Evolutionary conservation across 2,113 vertebrate species (phyloP).

Genomic region (Natator depressus): DNA sequence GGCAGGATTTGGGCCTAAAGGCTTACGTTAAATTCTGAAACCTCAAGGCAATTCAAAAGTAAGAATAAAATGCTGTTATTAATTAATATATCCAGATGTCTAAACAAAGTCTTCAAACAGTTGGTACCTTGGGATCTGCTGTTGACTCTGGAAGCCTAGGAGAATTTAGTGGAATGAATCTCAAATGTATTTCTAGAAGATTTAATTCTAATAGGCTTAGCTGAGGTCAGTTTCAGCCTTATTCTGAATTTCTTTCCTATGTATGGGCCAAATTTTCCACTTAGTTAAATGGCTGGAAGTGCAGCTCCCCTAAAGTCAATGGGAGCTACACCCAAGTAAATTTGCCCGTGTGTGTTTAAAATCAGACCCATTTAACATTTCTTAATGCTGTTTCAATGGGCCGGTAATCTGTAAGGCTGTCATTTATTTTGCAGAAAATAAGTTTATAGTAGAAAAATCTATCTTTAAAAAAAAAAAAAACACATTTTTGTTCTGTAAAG

Average conservation of each 20-base stretch:
- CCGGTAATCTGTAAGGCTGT: neutral
- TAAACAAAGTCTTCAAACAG: neutral
- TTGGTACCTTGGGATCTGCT: neutral
- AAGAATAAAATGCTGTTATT: neutral
- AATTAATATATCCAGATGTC: neutral
- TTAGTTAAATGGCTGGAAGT: neutral
- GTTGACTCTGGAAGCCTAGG: neutral
- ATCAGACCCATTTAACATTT: neutral
- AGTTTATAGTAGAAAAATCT: neutral
- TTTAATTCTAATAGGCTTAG: neutral
- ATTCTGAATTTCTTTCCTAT: neutral
- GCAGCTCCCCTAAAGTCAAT: neutral
- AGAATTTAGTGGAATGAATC: neutral
- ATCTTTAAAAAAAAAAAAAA: neutral
- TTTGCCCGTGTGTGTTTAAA: neutral
- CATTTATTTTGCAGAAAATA: neutral
- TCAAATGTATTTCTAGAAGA: neutral
- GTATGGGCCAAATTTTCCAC: neutral
- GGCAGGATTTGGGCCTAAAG: neutral
- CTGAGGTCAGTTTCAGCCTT: neutral
- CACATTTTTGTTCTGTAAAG: accelerated
- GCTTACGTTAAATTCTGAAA: neutral
- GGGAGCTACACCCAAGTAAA: neutral
- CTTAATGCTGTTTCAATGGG: neutral
- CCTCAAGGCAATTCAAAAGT: neutral